These are phyloP conservation scores for Orycteropus afer DNA, from an alignment of 2,113 vertebrate species.

Conservation along the genomic window DNA sequence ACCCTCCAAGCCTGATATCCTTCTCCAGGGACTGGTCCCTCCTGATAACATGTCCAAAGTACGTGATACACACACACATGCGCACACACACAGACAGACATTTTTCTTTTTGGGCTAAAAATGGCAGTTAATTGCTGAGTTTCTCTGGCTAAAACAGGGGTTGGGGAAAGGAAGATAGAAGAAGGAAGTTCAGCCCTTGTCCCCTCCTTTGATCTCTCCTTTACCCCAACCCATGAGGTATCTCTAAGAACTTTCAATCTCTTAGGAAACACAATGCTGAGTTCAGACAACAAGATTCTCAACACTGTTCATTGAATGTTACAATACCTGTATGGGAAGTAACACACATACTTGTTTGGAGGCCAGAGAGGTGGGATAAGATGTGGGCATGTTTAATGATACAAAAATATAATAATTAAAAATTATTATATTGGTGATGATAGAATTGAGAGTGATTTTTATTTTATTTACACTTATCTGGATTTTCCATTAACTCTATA, in stretches of 20 bases:
- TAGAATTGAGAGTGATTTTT: neutral
- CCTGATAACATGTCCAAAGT: no score
- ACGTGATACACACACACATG: no score
- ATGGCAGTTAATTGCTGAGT: neutral
- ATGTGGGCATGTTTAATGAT: neutral
- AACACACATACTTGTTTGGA: neutral
- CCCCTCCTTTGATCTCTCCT: neutral
- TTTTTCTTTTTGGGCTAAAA: neutral
- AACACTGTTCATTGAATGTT: neutral
- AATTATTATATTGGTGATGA: neutral
- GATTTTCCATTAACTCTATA: constrained; percentile 1
- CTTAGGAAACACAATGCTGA: neutral
- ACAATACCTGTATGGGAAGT: neutral
- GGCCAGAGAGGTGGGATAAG: neutral
- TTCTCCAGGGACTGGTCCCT: no score
- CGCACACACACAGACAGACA: no score
- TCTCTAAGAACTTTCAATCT: neutral
- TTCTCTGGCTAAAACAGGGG: neutral
- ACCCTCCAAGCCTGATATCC: no score
- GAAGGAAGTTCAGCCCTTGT: neutral
- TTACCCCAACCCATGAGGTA: rapidly evolving
- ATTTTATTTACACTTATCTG: constrained; percentile 13
- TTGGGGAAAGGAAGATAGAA: neutral
- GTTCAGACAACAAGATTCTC: neutral
- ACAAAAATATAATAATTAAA: neutral